Base-by-base conservation (phyloP, 2,888 invertebrate genomes). In the Cerastoderma edule region DNA sequence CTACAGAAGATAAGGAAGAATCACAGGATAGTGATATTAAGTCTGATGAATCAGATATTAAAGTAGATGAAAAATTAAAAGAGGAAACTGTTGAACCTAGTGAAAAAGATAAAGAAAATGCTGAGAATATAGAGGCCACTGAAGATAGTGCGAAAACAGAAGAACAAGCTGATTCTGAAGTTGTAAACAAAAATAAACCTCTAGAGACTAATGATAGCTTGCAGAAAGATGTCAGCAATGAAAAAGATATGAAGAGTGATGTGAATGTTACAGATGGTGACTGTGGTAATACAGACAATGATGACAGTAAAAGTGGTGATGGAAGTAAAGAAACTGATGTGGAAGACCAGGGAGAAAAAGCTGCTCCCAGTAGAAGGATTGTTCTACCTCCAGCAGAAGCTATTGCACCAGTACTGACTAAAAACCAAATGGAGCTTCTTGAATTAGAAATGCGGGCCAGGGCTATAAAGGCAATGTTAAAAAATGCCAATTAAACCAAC, bases 361-460 rank as follows among this genome's bases (percentile, higher is more conserved):
- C 33, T 6, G 35, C 27, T 22, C n/a, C 30, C 22, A 8, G 28
- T 28, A 5, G 77, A 30, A 72, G 79, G 35, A 35, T 75, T 48
- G 79, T 79, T 6, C 33, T 46, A 33, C 72, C 79, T 22, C 75
- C 79, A 22, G 50, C 63, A 13, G 71, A 63, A 27, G 50, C 71
- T 13, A 53, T 77, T 50, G 80, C 80, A 19, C 84, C 85, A 27
- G 83, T 72, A 24, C 71, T 90, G 65, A 87, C 88, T 10, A 83
- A 85, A 78, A 91, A 89, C 69, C 89, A 89, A 84, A 91, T 94
- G 78, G 94, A 94, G 88, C 91, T 95, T 35, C 87, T 95, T 66
- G 94, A 95, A 85, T 88, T 95, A 64, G 94, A 95, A 89, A 94
- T 95, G 94, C 92, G 94, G 85, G 95, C 94, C 0, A 90, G 94